Base-by-base conservation (phyloP, 2,113 vertebrate species). In the Oostethus manadensis region DNA sequence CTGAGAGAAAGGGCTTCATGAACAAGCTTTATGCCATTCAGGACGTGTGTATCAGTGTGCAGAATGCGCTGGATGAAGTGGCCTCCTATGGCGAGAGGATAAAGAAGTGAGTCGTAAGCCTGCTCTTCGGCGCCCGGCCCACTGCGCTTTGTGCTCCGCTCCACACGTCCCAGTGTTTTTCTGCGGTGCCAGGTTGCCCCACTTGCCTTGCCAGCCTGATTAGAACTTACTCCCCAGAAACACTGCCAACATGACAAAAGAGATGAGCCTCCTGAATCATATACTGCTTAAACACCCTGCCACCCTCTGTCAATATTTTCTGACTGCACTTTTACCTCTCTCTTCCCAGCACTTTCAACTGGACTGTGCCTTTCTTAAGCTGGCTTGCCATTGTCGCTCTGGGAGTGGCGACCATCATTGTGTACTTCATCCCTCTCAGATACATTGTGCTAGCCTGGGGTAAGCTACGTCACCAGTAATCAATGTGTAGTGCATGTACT, bases 11-110 rank as follows among this genome's bases (percentile, higher is more conserved):
- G 79, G 94, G 96, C 78, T 96, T 99, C 91, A 97, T 99, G 87
- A 92, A 97, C 88, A 98, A 94, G 91, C 90, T 99, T 69, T 98
- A 97, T 86, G 95, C 94, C 87, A 96, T 98, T 88, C 97, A 98
- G 86, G 97, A 98, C 80, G 95, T 99, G 75, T 98, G 95, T 83
- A 90, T 98, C 89, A 96, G 92, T 74, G 93, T 98, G 74, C 96
- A 98, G 91, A 94, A 91, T 80, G 90, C 94, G 20, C 93, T 99
- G 85, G 95, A 95, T 91, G 94, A 96, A 87, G 94, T 94, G 73
- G 96, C 95, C 86, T 97, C 93, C 81, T 91, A 96, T 46, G 93
- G 92, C 67, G 96, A 99, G 87, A 92, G 97, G 84, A 93, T 98
- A 90, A 99, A 98, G 83, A 98, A 98, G 96, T 99, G 89, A 97